phyloP scores from a whole-genome alignment of 1,140 invertebrate species.

The Psilanteris sp. region DNA sequence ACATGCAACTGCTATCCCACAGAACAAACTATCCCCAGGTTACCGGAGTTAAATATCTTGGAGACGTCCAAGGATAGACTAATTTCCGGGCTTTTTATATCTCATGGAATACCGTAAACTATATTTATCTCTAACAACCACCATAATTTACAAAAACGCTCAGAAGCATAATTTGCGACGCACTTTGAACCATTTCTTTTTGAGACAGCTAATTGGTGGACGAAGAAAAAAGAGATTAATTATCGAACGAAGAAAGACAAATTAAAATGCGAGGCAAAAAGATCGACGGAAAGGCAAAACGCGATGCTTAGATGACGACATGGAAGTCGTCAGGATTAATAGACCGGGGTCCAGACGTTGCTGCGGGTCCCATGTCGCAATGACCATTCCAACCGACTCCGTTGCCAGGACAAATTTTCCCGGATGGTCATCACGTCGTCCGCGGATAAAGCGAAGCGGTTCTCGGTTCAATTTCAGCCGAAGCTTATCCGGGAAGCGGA shows the following conservation, averaged over 20 bases:
- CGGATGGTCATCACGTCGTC: constrained; percentile 3
- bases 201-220: constrained; percentile 32
- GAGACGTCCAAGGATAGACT: constrained; percentile 59
- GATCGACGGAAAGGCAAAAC: too few relatives aligned
- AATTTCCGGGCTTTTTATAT: constrained; percentile 60
- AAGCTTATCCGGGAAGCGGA: constrained; percentile 40
- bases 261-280: constrained; percentile 3
- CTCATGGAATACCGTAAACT: constrained; percentile 54
- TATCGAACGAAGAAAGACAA: neutral
- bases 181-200: constrained; percentile 50
- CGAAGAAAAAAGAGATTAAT: constrained; percentile 38
- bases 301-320: too few relatives aligned
- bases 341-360: too few relatives aligned
- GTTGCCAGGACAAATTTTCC: constrained; percentile 3
- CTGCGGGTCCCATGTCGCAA: constrained; percentile 20
- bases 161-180: constrained; percentile 47
- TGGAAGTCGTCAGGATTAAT: too few relatives aligned
- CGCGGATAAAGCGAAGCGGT: too few relatives aligned
- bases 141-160: constrained; percentile 58
- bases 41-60: constrained; percentile 51
- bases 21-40: constrained; percentile 52
- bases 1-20: constrained; percentile 58
- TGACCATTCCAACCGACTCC: constrained; percentile 28
- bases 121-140: constrained; percentile 60
- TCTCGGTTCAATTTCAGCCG: constrained; percentile 6